Base-by-base conservation (phyloP, 1,140 invertebrate genomes). In the Pararge aegeria region DNA sequence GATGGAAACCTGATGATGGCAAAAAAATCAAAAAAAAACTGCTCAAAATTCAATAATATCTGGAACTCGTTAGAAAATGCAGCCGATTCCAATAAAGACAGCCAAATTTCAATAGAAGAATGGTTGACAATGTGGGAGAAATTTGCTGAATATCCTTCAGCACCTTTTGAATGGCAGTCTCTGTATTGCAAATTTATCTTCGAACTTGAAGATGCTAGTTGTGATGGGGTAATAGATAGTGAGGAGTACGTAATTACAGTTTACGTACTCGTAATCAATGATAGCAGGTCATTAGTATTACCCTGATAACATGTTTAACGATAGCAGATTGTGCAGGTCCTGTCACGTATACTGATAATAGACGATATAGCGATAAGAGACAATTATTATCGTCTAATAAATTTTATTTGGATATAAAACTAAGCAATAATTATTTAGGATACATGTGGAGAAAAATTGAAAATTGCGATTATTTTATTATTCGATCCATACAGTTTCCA, bases 51-150 rank as follows among this genome's bases (percentile, higher is more conserved):
- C 81, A 87, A 93, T 49, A 91, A 93, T 74, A 94, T 97, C 64
- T 97, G 95, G 95, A 94, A 95, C 40, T 94, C 94, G 4, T 88
- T 97, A 5, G 91, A 92, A 73, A 91, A 92, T 70, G 91, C 92
- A 54, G 95, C 95, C 5, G 95, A 96, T 78, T 90, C 91, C 29
- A 94, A 96, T 84, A 93, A 95, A 61, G 95, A 96, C 73, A 94
- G 94, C 15, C 93, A 95, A 89, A 94, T 95, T 79, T 91, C 91
- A 55, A 82, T 91, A 19, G 94, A 96, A 6, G 95, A 97, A 87
- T 97, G 95, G 95, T 93, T 94, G 59, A 87, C 92, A 54, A 94
- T 96, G 93, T 97, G 95, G 95, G 93, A 95, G 64, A 92, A 93
- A 18, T 95, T 93, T 68, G 92, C 93, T 20, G 94, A 94, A 75